Evolutionary conservation across 1,140 invertebrate species (phyloP).

Genomic region (Drosophila sproati): DNA sequence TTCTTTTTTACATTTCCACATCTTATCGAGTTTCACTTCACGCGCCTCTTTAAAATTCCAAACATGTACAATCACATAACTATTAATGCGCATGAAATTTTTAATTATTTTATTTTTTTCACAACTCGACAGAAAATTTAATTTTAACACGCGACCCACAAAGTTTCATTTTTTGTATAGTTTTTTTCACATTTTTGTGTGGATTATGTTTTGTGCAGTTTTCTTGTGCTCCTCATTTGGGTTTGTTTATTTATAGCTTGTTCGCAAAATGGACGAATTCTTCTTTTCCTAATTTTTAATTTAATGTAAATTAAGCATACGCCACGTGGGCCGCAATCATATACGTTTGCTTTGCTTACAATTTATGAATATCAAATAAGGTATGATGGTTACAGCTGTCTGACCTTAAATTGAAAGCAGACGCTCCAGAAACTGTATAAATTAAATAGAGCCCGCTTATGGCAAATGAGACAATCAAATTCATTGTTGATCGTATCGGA

Average conservation of each 20-base stretch:
- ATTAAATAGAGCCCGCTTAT: conserved; percentile 13
- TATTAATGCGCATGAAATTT: neutral
- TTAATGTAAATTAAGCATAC: conserved; percentile 29
- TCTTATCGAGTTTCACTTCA: conserved; percentile 18
- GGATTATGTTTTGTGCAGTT: conserved; percentile 10
- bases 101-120: conserved; percentile 13
- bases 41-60: conserved; percentile 17
- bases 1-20: conserved; percentile 10
- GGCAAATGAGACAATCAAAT: conserved; percentile 23
- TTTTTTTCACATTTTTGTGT: conserved; percentile 22
- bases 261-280: conserved; percentile 8
- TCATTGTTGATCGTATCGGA: conserved; percentile 14
- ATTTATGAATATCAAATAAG: conserved; percentile 14
- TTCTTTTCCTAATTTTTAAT: conserved; percentile 1
- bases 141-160: conserved; percentile 24
- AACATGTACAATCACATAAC: conserved; percentile 5
- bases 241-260: conserved; percentile 41
- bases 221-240: conserved; percentile 15
- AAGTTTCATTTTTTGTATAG: conserved; percentile 19
- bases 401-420: neutral
- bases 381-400: neutral
- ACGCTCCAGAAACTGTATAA: conserved; percentile 4
- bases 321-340: conserved; percentile 30
- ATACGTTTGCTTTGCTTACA: conserved; percentile 14
- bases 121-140: conserved; percentile 7